Base-by-base conservation (phyloP, 2,888 invertebrate genomes). In the Xanthorhoe spadicearia region DNA sequence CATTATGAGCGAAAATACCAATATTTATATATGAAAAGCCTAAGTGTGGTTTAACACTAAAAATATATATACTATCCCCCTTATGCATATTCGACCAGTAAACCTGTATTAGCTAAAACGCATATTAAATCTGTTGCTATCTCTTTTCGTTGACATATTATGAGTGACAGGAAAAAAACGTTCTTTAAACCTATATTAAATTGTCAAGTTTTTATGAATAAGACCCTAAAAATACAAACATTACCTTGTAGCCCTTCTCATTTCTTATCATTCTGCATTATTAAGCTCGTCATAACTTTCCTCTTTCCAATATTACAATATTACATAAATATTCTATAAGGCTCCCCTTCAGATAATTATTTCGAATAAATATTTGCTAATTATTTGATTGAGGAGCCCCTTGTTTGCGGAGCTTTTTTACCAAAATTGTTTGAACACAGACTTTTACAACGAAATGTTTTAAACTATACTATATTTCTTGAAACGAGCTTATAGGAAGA, bases 321-420 rank as follows among this genome's bases (percentile, higher is more conserved):
- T 23, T 32, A 15, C 35, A 61, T 70, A 52, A 70, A 73, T 76
- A 71, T 78, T 79, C 59, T 51, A 78, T 72, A 68, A 61, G 52
- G 67, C 73, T 73, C 77, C 75, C 74, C 76, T 71, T 68, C 63
- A 82, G 80, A 81, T 84, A 84, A 87, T 87, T 84, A 85, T 79
- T 70, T 76, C 61, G 74, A 65, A 73, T 77, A 85, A 87, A 87
- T 84, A 86, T 87, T 87, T 81, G 80, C 80, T 84, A 85, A 87
- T 87, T 86, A 86, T 84, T 84, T 84, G 82, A 86, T 85, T 83
- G 83, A 81, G 74, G 70, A 18, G 66, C 64, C 69, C 66, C 61
- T 66, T 64, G 61, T 64, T 68, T 53, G 57, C 32, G 18, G 18
- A 55, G 68, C 59, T 66, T 69, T 68, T 59, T 69, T 48, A 50